phyloP scores from a whole-genome alignment of 1,140 invertebrate species.

The Lucilia sericata region DNA sequence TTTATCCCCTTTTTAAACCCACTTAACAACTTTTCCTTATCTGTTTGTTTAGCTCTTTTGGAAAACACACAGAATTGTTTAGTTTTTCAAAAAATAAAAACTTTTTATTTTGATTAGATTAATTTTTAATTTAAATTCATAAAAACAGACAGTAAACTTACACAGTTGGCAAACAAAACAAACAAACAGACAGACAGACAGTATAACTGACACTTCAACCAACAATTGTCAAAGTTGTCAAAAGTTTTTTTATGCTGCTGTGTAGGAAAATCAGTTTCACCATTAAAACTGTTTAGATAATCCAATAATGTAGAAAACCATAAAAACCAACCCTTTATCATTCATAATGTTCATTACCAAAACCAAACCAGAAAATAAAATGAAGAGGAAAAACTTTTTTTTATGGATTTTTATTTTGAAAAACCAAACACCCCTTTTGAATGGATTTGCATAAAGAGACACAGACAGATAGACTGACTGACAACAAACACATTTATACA shows the following conservation, averaged over 20 bases:
- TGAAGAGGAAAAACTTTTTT: not conserved
- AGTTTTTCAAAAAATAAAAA: not conserved
- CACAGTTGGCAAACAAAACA: constrained; percentile 11
- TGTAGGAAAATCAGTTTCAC: constrained; percentile 2
- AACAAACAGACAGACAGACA: not conserved
- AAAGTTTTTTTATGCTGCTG: not conserved
- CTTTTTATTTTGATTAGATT: constrained; percentile 11
- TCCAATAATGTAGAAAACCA: constrained; percentile 19
- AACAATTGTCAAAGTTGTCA: constrained; percentile 26
- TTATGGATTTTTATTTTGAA: no score
- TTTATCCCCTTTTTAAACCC: not conserved
- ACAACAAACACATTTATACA: no score
- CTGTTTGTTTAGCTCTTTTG: constrained; percentile 12
- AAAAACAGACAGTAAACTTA: not conserved
- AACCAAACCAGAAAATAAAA: not conserved
- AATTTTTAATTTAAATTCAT: constrained; percentile 30
- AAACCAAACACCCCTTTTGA: not conserved
- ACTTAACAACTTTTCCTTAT: not conserved
- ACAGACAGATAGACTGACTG: no score
- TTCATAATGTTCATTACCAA: not conserved
- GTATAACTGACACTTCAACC: not conserved
- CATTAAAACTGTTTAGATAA: constrained; percentile 15
- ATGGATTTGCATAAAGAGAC: no score
- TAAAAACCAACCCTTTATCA: constrained; percentile 20
- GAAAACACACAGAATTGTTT: not conserved